Evolutionary conservation across 1,140 invertebrate genomes (phyloP).

Genomic region (Archivesica marissinica): DNA sequence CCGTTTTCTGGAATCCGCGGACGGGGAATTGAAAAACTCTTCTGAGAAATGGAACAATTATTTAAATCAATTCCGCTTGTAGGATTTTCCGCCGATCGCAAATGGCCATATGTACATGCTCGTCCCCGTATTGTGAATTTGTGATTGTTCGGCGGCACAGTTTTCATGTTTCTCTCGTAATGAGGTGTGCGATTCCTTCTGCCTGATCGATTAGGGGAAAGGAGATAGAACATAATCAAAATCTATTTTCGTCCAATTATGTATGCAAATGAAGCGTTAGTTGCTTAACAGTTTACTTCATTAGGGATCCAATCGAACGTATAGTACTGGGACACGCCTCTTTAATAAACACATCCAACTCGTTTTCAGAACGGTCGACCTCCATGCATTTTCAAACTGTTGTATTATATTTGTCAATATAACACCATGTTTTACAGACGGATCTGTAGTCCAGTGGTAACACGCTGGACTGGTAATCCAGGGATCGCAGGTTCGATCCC

Average conservation of each 20-base stretch:
- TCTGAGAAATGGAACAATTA: conserved; percentile 62
- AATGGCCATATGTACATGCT: conserved; percentile 61
- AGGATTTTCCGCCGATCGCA: conserved; percentile 44
- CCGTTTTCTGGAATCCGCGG: conserved; percentile 56
- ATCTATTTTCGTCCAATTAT: conserved; percentile 61
- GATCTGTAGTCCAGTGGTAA: too few relatives aligned
- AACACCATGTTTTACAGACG: too few relatives aligned
- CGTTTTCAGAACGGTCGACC: too few relatives aligned
- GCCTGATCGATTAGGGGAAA: conserved; percentile 52
- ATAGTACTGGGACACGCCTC: not conserved
- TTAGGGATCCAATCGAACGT: conserved; percentile 49
- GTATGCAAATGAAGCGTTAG: conserved; percentile 53
- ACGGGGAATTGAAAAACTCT: conserved; percentile 63
- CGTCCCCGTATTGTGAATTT: conserved; percentile 16
- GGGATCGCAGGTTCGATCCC: too few relatives aligned
- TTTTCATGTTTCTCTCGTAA: conserved; percentile 43
- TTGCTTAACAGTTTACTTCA: conserved; percentile 59
- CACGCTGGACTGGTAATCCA: too few relatives aligned
- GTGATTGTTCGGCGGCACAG: conserved; percentile 2
- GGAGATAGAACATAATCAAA: conserved; percentile 52
- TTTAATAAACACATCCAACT: conserved; percentile 8
- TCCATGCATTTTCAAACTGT: too few relatives aligned
- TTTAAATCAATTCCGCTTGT: conserved; percentile 63
- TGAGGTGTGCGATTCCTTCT: conserved; percentile 23
- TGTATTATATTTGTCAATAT: too few relatives aligned